Conservation (phyloP, 2,888 invertebrate genomes). For the Ernsta delagoae region DNA sequence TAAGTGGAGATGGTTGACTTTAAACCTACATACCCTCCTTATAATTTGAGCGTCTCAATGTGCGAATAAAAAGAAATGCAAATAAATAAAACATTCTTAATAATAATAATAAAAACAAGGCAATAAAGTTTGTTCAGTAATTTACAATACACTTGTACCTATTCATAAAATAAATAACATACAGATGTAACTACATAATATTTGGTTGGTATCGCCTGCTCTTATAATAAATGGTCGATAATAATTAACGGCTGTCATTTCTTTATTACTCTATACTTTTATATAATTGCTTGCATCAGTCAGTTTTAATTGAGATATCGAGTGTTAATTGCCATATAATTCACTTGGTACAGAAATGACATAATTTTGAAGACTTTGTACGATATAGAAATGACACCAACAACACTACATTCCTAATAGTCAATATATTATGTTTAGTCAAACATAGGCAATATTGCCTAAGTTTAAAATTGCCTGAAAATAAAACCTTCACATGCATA, state of each 20-base stretch:
- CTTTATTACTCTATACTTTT: constrained; percentile 28
- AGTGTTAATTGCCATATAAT: constrained; percentile 30
- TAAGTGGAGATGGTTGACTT: no score
- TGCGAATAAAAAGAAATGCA: no score
- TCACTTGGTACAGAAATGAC: constrained; percentile 20
- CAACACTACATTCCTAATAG: no score
- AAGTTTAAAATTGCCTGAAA: no score
- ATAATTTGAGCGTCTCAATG: no score
- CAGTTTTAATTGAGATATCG: constrained; percentile 37
- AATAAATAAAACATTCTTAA: no score
- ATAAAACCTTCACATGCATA: no score
- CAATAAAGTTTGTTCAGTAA: no score
- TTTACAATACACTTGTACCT: not conserved
- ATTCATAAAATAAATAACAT: not conserved
- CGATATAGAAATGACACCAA: constrained; percentile 11
- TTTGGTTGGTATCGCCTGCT: not conserved
- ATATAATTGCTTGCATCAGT: constrained; percentile 32
- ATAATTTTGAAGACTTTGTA: not conserved
- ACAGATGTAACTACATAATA: not conserved
- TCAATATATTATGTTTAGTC: no score
- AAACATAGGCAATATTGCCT: no score
- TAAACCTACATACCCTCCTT: no score
- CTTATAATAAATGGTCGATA: constrained; percentile 24
- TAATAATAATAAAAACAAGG: no score
- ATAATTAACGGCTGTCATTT: constrained; percentile 28